A percentile compares a stretch with the other conserved stretches of the same genome.
Evolutionary conservation across 2,888 invertebrate genomes (phyloP).

Genomic region (Melieria omissa): DNA sequence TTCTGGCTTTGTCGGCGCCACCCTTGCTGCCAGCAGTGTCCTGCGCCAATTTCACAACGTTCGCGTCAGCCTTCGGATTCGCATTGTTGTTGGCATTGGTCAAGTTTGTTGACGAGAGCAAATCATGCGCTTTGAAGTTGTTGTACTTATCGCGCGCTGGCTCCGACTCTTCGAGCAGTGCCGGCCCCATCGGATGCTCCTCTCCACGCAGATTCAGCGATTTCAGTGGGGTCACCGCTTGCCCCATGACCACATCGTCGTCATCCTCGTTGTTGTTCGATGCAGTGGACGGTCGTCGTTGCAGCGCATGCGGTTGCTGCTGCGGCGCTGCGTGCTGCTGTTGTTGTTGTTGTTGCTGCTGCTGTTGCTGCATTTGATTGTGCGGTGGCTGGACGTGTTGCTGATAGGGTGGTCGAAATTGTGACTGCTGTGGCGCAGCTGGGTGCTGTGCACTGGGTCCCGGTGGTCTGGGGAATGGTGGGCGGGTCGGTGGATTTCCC

Average conservation of each 20-base stretch:
- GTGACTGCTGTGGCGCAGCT: conserved; percentile 45
- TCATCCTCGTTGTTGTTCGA: conserved; percentile 60
- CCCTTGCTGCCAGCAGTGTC: background rate
- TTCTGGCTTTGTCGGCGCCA: conserved; percentile 26
- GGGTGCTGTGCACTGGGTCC: conserved; percentile 37
- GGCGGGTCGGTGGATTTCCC: conserved; percentile 48
- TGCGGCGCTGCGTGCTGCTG: conserved; percentile 47
- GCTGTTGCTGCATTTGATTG: conserved; percentile 49
- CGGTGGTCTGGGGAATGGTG: conserved; percentile 49
- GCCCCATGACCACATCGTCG: conserved; percentile 66
- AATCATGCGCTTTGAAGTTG: background rate
- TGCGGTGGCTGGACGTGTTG: conserved; percentile 58
- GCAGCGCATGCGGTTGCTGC: conserved; percentile 49
- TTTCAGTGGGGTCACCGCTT: conserved; percentile 62
- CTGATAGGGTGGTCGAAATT: conserved; percentile 33
- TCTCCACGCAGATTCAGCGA: conserved; percentile 50
- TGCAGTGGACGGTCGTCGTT: conserved; percentile 46
- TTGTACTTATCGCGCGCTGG: background rate
- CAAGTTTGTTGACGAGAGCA: conserved; percentile 26
- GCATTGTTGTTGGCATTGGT: conserved; percentile 30
- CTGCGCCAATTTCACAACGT: background rate
- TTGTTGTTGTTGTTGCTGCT: conserved; percentile 50
- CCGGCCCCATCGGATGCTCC: conserved; percentile 53
- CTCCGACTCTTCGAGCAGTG: conserved; percentile 51
- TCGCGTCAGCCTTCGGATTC: background rate